These are phyloP conservation scores for Dendrolimus kikuchii DNA, from an alignment of 1,140 invertebrate genomes.

Conservation along the genomic window DNA sequence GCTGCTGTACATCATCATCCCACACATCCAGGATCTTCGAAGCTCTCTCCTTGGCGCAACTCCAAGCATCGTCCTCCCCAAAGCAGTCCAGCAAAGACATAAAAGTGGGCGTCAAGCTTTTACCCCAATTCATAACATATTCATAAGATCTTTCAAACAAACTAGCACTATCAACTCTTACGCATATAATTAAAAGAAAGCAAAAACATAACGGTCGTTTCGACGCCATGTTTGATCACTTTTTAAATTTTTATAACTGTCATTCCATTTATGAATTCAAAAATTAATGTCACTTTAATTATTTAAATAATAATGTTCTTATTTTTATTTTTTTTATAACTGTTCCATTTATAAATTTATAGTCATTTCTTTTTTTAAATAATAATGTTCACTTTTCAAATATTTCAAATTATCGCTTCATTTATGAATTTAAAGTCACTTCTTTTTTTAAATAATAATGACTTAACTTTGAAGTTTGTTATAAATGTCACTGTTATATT, in stretches of 20 bases:
- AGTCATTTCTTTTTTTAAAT: not conserved
- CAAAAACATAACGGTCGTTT: slow-evolving; percentile 22
- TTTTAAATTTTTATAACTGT: no score
- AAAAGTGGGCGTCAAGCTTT: slow-evolving; percentile 48
- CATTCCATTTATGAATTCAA: no score
- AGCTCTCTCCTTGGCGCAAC: slow-evolving; percentile 46
- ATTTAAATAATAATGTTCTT: not conserved
- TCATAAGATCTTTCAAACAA: slow-evolving; percentile 44
- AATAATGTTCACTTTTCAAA: no score
- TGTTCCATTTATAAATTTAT: not conserved
- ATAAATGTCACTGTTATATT: slow-evolving; percentile 2
- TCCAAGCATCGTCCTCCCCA: slow-evolving; percentile 38
- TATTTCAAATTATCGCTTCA: no score
- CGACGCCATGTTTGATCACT: slow-evolving; percentile 23
- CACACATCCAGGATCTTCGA: slow-evolving; percentile 43
- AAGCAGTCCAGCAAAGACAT: slow-evolving; percentile 48
- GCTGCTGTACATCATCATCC: slow-evolving; percentile 43
- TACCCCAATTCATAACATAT: slow-evolving; percentile 50
- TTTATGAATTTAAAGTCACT: no score
- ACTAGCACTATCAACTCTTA: slow-evolving; percentile 40
- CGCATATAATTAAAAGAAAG: slow-evolving; percentile 29
- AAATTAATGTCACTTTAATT: no score
- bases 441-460: no score
- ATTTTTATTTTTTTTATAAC: slow-evolving; percentile 14
- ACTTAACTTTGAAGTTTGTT: slow-evolving; percentile 8